These are phyloP conservation scores for Listronotus bonariensis DNA, from an alignment of 1,140 invertebrate species.

Conservation along the genomic window DNA sequence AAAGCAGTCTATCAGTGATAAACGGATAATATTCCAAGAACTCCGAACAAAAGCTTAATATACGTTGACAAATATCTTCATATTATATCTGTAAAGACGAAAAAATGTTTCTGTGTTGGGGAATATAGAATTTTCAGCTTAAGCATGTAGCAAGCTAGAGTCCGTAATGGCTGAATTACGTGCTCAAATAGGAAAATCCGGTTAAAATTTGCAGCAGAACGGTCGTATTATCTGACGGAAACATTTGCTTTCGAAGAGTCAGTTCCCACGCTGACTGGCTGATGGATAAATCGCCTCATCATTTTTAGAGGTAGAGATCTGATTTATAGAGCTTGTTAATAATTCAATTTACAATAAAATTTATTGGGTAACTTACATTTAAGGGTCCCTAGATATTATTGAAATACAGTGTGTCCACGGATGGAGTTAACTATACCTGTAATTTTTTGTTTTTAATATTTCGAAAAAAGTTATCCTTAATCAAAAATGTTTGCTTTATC, in stretches of 20 bases:
- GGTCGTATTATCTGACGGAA: constrained; percentile 27
- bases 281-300: constrained; percentile 22
- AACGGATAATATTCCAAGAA: neutral
- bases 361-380: neutral
- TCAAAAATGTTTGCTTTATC: too few species aligned
- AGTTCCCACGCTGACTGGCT: constrained; percentile 22
- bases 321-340: constrained; percentile 6
- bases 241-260: constrained; percentile 35
- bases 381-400: neutral
- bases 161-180: constrained; percentile 35
- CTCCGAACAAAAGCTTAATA: neutral
- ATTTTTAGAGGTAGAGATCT: constrained; percentile 23
- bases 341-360: too few species aligned
- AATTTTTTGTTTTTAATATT: too few species aligned
- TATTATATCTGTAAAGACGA: constrained; percentile 2
- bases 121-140: constrained; percentile 18
- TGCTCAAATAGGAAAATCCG: constrained; percentile 34
- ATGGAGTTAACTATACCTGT: too few species aligned
- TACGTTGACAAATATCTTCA: constrained; percentile 8
- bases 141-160: constrained; percentile 30
- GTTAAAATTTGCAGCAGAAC: constrained; percentile 37
- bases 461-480: too few species aligned
- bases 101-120: constrained; percentile 10
- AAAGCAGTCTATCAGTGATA: too few species aligned
- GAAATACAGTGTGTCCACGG: too few species aligned